A percentile compares a stretch with the other conserved stretches of the same genome.
Evolutionary conservation across 2,113 vertebrate genomes (phyloP).

Genomic region (Eretmochelys imbricata): DNA sequence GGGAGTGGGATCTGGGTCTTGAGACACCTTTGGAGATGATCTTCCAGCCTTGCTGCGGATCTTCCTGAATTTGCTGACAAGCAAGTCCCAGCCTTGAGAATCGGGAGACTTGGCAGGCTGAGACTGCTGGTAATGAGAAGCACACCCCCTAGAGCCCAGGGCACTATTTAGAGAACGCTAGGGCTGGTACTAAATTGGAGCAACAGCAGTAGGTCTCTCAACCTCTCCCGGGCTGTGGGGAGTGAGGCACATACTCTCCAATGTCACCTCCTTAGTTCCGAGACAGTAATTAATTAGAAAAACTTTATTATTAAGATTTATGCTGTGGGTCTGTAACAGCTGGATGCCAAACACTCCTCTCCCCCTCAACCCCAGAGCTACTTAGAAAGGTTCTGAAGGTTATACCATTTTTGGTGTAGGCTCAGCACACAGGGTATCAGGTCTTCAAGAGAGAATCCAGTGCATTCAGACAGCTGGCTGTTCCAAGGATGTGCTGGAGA

Average conservation of each 20-base stretch:
- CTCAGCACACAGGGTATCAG: slow-evolving; percentile 84
- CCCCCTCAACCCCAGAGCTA: rapidly evolving
- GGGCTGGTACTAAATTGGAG: neutral
- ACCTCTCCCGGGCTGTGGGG: neutral
- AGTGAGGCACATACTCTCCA: neutral
- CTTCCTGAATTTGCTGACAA: neutral
- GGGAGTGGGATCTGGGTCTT: neutral
- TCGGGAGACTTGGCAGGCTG: neutral
- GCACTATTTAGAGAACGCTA: neutral
- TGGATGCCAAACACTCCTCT: neutral
- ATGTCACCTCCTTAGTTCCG: neutral
- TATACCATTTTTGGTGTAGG: slow-evolving; percentile 86
- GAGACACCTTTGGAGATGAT: neutral
- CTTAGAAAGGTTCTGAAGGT: neutral
- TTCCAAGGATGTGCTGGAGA: slow-evolving; percentile 90
- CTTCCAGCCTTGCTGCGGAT: neutral
- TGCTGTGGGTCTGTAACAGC: neutral
- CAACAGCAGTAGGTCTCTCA: neutral
- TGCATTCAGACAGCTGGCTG: slow-evolving; percentile 84
- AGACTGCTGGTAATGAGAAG: neutral
- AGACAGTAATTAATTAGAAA: neutral
- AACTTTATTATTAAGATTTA: neutral
- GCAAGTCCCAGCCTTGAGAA: neutral
- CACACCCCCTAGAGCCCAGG: neutral
- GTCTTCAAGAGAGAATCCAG: slow-evolving; percentile 89